phyloP scores from a whole-genome alignment of 2,797 vertebrate species.

The Cyprinodon diabolis region DNA sequence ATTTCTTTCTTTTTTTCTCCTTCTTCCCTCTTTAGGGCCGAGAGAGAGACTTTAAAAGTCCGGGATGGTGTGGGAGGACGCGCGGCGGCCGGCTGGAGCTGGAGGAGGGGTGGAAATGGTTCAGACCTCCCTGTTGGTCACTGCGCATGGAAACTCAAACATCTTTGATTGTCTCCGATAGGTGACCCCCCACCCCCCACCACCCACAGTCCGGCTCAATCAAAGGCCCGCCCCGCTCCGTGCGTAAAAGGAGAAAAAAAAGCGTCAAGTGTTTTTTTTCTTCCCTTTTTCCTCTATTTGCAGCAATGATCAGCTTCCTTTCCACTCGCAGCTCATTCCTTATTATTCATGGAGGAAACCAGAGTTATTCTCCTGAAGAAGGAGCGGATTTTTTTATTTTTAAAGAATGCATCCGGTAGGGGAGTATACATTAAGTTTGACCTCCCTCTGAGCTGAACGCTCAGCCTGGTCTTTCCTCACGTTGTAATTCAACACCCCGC shows the following conservation, averaged over 20 bases:
- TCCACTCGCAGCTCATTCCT: conserved; percentile 27
- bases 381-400: neutral
- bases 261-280: conserved; percentile 37
- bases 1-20: conserved; percentile 1
- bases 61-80: conserved; percentile 37
- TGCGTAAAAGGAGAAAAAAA: conserved; percentile 50
- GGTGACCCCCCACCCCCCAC: conserved; percentile 36
- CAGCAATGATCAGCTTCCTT: conserved; percentile 30
- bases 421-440: neutral
- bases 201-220: conserved; percentile 69
- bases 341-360: neutral
- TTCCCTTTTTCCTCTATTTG: neutral
- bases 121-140: conserved; percentile 72
- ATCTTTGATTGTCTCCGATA: conserved; percentile 72
- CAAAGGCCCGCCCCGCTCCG: conserved; percentile 76
- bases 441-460: no score
- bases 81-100: conserved; percentile 26
- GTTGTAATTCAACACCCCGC: neutral
- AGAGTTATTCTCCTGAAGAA: neutral
- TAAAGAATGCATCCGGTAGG: neutral
- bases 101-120: conserved; percentile 60
- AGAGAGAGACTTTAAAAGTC: conserved; percentile 33
- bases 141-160: conserved; percentile 80
- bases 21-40: conserved; percentile 7
- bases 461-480: neutral